Conservation (phyloP, 2,113 vertebrate genomes). For the Pardalotus punctatus region DNA sequence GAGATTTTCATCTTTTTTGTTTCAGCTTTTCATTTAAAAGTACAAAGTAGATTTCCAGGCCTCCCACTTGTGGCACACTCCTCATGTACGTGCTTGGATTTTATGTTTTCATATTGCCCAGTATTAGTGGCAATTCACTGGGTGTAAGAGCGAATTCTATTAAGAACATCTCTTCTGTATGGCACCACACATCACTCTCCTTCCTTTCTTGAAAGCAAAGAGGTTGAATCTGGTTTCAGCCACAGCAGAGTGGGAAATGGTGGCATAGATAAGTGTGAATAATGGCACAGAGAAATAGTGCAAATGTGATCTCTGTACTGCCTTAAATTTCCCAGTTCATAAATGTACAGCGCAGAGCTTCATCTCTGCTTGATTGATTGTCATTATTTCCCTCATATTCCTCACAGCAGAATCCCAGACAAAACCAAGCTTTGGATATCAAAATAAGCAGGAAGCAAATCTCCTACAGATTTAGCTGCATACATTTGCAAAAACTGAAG, state of each 20-base stretch:
- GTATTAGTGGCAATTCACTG: background rate
- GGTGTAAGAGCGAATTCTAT: background rate
- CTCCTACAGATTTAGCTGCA: background rate
- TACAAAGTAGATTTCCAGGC: background rate
- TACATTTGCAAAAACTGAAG: background rate
- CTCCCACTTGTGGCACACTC: background rate
- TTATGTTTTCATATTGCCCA: background rate
- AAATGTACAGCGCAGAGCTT: background rate
- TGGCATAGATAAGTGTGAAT: background rate
- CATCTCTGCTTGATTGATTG: background rate
- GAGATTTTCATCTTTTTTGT: background rate
- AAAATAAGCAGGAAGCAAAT: background rate
- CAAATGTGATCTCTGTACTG: background rate
- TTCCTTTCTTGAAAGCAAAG: background rate
- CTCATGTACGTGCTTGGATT: background rate
- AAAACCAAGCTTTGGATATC: background rate
- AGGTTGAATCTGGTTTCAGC: background rate
- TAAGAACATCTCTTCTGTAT: background rate
- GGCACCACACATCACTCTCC: background rate
- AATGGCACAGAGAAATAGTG: background rate
- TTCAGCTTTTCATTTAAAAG: background rate
- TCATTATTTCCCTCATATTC: background rate
- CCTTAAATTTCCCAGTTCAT: background rate
- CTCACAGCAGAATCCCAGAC: background rate
- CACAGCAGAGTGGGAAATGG: background rate